Evolutionary conservation across 2,113 vertebrate genomes (phyloP), one percentile per base, ranked within the genome.

Genomic region (Eclectus roratus): DNA sequence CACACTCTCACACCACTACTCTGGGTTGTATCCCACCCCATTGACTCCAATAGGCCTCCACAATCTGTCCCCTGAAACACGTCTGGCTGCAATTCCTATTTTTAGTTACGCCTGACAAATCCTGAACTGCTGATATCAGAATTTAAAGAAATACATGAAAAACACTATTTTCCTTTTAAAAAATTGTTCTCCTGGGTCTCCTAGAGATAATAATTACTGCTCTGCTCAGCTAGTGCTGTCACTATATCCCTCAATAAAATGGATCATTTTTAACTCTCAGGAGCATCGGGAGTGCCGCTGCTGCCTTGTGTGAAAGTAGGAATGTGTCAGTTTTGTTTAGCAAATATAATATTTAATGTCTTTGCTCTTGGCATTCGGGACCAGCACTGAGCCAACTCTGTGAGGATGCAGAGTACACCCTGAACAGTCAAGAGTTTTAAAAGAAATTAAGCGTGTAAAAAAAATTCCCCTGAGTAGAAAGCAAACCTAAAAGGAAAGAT

Each of bases 221-320:
- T 96, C 91, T 97, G 97, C 98, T 98, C 96, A 96, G 95, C 97
- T 74, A 53, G 85, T 49, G 50, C 96, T 97, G 95, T 97, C 97
- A 97, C 98, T 97, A 97, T 83, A 68, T 63, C 66, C 72, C 96
- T 98, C 97, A 97, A 98, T 98, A 98, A 98, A 98, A 98, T 97
- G 88, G 98, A 98, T 97, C 95, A 95, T 97, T 96, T 73, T 88
- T 85, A 96, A 96, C 89, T 96, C 98, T 96, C 96, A 63, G 52
- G 96, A 96, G 97, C 88, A 97, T 94, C 85, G 24, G 95, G 95
- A 98, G 94, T 85, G 92, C 85, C 15, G 11, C 89, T 93, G 84
- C 91, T 96, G 97, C 91, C 95, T 97, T 87, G 91, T 88, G 65
- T 81, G 95, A 96, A 96, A 96, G 96, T 85, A 95, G 73, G 74